A percentile compares a stretch with the other conserved stretches of the same genome.
Evolutionary conservation across 1,140 invertebrate genomes (phyloP).

Genomic region (Drosophila nigrodunni): DNA sequence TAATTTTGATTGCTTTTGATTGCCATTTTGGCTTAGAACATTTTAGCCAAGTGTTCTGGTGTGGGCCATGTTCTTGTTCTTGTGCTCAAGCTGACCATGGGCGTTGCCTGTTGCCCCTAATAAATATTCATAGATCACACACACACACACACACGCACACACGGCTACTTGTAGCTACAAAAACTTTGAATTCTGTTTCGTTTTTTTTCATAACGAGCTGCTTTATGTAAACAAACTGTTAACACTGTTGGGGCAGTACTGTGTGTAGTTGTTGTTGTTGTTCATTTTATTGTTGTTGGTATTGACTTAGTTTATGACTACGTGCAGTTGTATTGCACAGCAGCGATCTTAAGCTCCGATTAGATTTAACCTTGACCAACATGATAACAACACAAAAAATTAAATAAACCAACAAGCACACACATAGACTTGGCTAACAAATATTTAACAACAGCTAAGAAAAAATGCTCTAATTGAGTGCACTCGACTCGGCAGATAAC

Average conservation of each 20-base stretch:
- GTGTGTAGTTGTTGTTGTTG: conserved; percentile 21
- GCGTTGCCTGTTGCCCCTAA: conserved; percentile 65
- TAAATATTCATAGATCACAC: conserved; percentile 76
- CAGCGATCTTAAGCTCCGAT: conserved; percentile 75
- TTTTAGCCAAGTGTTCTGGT: conserved; percentile 4
- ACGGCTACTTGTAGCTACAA: background rate
- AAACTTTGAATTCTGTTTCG: conserved; percentile 44
- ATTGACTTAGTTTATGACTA: conserved; percentile 65
- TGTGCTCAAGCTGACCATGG: conserved; percentile 72
- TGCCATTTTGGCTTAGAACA: conserved; percentile 34
- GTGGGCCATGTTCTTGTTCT: conserved; percentile 50
- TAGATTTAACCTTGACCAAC: conserved; percentile 82
- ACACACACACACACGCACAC: conserved; percentile 5
- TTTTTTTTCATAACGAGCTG: conserved; percentile 71
- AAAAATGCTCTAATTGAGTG: conserved; percentile 23
- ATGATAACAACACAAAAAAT: conserved; percentile 64
- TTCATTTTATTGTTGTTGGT: conserved; percentile 50
- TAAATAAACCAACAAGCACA: conserved; percentile 6
- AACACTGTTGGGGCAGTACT: conserved; percentile 60
- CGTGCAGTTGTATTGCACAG: conserved; percentile 56
- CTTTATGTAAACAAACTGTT: conserved; percentile 83
- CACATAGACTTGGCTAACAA: background rate
- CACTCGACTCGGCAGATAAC: conserved; percentile 20
- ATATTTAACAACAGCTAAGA: background rate
- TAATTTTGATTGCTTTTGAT: conserved; percentile 78